Conservation (phyloP, 2,113 vertebrate genomes). For the Mormoops blainvillei region DNA sequence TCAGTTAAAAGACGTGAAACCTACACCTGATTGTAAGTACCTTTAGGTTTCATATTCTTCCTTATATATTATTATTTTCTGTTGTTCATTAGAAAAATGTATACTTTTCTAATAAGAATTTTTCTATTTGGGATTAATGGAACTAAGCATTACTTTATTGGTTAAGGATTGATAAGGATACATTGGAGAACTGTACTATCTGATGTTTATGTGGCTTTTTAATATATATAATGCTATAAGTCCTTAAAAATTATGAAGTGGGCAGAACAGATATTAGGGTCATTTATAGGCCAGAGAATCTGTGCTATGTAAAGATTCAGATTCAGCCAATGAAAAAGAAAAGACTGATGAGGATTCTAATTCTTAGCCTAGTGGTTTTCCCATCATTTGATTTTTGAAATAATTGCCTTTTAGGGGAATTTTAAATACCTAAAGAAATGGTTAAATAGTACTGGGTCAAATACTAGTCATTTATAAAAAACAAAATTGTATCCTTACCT, state of each 20-base stretch:
- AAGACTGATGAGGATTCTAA: not conserved
- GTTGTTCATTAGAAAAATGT: not conserved
- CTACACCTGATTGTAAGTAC: constrained; percentile 87
- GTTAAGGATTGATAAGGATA: not conserved
- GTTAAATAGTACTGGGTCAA: not conserved
- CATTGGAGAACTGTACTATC: not conserved
- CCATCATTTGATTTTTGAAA: not conserved
- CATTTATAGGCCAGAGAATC: not conserved
- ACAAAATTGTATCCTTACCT: not conserved
- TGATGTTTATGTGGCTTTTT: not conserved
- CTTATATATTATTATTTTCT: not conserved
- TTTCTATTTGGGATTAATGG: not conserved
- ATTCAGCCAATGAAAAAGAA: not conserved
- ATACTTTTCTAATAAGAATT: not conserved
- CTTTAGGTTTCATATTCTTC: not conserved
- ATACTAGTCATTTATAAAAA: not conserved
- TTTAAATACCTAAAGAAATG: not conserved
- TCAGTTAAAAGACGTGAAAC: constrained; percentile 87
- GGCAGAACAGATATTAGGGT: not conserved
- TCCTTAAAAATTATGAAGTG: not conserved
- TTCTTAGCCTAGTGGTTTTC: not conserved
- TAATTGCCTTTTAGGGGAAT: not conserved
- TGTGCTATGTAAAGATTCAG: not conserved
- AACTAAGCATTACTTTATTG: not conserved
- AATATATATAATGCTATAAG: not conserved